phyloP scores from a whole-genome alignment of 2,888 invertebrate genomes.

The Hydraecia micacea region DNA sequence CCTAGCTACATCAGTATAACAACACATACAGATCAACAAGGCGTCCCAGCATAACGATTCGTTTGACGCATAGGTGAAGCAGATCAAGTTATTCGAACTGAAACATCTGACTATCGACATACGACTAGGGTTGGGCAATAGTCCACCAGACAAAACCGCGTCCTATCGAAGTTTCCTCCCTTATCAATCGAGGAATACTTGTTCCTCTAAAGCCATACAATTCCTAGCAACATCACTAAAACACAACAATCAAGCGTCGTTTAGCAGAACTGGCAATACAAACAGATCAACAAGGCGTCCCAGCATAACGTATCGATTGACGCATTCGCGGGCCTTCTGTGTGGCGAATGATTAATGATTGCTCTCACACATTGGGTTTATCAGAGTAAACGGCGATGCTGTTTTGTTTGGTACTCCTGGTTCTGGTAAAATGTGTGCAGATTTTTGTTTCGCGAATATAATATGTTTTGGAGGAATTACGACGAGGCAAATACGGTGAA shows the following conservation, averaged over 20 bases:
- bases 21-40: no score
- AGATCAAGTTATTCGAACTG: no score
- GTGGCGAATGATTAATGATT: slow-evolving; percentile 67
- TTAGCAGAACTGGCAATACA: slow-evolving; percentile 24
- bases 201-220: not conserved
- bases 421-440: slow-evolving; percentile 26
- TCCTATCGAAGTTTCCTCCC: not conserved
- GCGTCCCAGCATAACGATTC: no score
- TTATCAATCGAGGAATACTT: not conserved
- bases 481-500: not conserved
- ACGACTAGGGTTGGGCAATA: no score
- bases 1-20: not conserved
- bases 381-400: slow-evolving; percentile 49
- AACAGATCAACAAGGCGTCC: slow-evolving; percentile 52
- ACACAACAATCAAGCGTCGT: slow-evolving; percentile 15
- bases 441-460: slow-evolving; percentile 15
- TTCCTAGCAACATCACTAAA: not conserved
- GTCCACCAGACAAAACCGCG: not conserved
- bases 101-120: no score
- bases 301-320: slow-evolving; percentile 62
- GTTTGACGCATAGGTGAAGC: no score
- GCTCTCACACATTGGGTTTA: slow-evolving; percentile 53
- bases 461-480: not conserved
- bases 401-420: slow-evolving; percentile 27
- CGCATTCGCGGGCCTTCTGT: slow-evolving; percentile 58